Conservation (phyloP, 1,140 invertebrate species). For the Papilio machaon region DNA sequence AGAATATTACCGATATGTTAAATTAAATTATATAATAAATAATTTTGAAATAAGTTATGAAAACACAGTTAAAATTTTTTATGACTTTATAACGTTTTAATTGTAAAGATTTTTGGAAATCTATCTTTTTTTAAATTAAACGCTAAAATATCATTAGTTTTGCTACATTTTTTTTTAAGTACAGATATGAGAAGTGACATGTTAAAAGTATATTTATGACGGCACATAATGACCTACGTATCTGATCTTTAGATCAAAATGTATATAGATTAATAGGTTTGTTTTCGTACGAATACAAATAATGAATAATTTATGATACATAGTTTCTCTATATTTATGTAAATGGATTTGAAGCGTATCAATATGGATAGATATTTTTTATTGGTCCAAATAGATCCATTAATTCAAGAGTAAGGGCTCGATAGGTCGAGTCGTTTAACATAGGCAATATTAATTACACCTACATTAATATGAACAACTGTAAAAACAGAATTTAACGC, state of each 20-base stretch:
- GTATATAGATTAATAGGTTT: no score
- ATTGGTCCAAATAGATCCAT: neutral
- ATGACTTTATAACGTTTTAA: neutral
- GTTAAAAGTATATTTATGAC: no score
- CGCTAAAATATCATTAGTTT: no score
- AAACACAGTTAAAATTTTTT: neutral
- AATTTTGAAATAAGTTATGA: neutral
- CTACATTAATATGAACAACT: neutral
- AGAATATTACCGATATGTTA: constrained; percentile 25
- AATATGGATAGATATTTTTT: neutral
- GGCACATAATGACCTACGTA: no score
- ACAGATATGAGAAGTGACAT: no score
- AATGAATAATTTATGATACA: no score
- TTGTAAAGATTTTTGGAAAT: neutral
- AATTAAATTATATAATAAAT: neutral
- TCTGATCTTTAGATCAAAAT: no score
- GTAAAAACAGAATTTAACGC: neutral
- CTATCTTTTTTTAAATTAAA: no score
- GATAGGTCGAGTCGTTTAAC: neutral
- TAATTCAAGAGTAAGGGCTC: neutral
- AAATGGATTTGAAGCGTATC: neutral
- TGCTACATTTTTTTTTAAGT: no score
- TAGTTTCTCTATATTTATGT: neutral
- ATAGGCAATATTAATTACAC: neutral
- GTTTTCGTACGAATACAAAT: no score